Percentiles rank a stretch among this genome's conserved stretches.
Evolutionary conservation across 2,888 invertebrate species (phyloP).

Genomic region (Torymus tubicola): DNA sequence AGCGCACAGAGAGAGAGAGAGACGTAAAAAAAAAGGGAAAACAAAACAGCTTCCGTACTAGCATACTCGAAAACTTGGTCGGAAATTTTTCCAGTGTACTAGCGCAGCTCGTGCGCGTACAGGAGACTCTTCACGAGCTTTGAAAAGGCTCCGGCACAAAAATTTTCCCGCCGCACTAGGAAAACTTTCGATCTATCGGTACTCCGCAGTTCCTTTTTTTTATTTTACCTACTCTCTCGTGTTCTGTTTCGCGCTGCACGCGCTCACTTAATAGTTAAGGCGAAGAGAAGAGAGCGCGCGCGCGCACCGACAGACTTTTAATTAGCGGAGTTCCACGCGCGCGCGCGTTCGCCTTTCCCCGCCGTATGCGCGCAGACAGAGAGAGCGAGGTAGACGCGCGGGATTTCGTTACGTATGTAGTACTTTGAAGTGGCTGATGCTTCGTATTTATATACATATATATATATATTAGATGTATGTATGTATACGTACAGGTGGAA

Average conservation of each 20-base stretch:
- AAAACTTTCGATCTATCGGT: conserved; percentile 50
- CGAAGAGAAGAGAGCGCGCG: conserved; percentile 15
- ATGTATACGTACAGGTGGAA: too few species aligned
- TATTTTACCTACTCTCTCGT: not conserved
- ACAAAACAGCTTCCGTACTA: too few species aligned
- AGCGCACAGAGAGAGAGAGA: too few species aligned
- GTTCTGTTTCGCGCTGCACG: not conserved
- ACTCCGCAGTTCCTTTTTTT: conserved; percentile 30
- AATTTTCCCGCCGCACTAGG: conserved; percentile 5
- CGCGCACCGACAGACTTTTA: conserved; percentile 53
- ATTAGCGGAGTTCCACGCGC: conserved; percentile 48
- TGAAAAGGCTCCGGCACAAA: conserved; percentile 27
- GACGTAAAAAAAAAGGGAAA: too few species aligned
- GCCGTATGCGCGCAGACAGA: not conserved
- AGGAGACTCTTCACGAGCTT: conserved; percentile 23
- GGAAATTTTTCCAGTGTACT: too few species aligned
- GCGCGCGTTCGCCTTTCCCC: not conserved
- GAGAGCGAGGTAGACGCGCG: not conserved
- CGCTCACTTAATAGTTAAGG: conserved; percentile 46
- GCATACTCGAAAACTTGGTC: too few species aligned
- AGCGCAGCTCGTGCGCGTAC: too few species aligned
- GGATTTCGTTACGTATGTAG: not conserved
- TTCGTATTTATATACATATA: not conserved
- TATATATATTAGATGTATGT: too few species aligned
- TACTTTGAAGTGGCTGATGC: not conserved